phyloP scores from a whole-genome alignment of 2,888 invertebrate species.

The Plebejus melissa region DNA sequence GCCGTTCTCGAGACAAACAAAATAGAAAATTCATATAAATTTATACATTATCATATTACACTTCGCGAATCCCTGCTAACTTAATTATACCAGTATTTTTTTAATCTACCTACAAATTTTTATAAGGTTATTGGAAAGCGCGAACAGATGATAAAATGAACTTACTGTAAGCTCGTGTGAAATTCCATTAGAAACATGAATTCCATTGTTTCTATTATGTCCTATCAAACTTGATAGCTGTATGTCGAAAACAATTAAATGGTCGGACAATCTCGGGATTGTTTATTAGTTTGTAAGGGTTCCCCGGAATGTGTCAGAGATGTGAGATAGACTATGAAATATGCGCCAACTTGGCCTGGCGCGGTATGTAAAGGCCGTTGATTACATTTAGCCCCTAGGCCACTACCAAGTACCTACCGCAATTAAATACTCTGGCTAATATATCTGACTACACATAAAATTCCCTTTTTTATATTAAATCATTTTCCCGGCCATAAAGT shows the following conservation, averaged over 20 bases:
- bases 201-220: background rate
- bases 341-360: background rate
- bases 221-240: background rate
- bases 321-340: slow-evolving; percentile 8
- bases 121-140: no score
- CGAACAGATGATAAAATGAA: background rate
- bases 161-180: background rate
- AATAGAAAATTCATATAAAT: no score
- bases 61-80: no score
- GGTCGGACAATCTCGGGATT: slow-evolving; percentile 1
- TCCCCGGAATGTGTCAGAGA: slow-evolving; percentile 14
- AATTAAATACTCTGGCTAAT: no score
- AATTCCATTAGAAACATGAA: background rate
- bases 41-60: no score
- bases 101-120: no score
- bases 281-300: slow-evolving; percentile 16
- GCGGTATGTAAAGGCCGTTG: background rate
- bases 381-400: background rate
- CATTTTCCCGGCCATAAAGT: no score
- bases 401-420: background rate
- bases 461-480: no score
- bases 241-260: slow-evolving; percentile 14
- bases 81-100: background rate
- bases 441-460: no score
- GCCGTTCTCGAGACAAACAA: no score